Base-by-base conservation (phyloP, 2,888 invertebrate species). In the Blastobasis lacticolella region DNA sequence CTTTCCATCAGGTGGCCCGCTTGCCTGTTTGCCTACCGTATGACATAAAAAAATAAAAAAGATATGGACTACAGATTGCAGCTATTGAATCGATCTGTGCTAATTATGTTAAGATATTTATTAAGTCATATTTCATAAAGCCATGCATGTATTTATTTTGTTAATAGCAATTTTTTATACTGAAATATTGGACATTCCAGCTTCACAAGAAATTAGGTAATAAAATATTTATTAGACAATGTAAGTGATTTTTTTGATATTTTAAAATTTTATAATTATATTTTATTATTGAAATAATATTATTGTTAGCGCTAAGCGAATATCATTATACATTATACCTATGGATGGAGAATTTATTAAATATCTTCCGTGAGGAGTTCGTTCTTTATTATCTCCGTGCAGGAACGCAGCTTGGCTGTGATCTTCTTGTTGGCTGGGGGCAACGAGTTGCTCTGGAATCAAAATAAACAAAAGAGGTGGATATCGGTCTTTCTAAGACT, bases 321-420 rank as follows among this genome's bases (percentile, higher is more conserved):
- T 68, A 66, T 69, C 66, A 67, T 63, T 52, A 56, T 58, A 50
- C 51, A 56, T 48, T 61, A 49, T 60, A 62, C 23, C 23, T 23
- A 63, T 66, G 58, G 60, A 61, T 65, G 63, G 58, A 64, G 69
- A 71, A 74, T 77, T 77, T 70, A 71, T 78, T 84, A 86, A 79
- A 83, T 73, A 63, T 82, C 70, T 65, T 82, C 78, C 59, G 71
- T 63, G 56, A 81, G 62, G 41, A 86, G 68, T 45, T 80, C 69
- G 54, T 67, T 68, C 66, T 81, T 85, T 54, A 78, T 77, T 63
- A 69, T 67, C 54, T 83, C 79, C 0, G 68, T 67, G 54, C 68
- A 66, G 1, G 64, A 59, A 43, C 64, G 74, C n/a, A 78, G 64
- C 62, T 83, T 86, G n/a, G 64, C 49, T n/a, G 61, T 64, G 45